These are phyloP conservation scores for Brotula barbata DNA, from an alignment of 2,797 vertebrate genomes.

Conservation along the genomic window DNA sequence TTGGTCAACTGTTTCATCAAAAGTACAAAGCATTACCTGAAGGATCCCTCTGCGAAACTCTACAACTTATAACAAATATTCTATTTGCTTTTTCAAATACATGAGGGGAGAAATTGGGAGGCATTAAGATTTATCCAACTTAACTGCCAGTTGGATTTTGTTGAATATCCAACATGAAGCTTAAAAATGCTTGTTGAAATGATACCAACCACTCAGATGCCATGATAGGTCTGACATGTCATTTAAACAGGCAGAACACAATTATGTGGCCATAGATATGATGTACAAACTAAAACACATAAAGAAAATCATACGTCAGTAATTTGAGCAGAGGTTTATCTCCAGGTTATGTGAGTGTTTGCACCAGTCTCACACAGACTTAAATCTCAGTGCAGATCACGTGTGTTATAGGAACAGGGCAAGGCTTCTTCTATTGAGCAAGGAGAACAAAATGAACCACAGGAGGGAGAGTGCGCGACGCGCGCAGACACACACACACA, in stretches of 20 bases:
- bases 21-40: slow-evolving; percentile 9
- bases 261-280: slow-evolving; percentile 1
- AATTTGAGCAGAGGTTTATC: background rate
- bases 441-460: slow-evolving; percentile 15
- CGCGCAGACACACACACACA: slow-evolving; percentile 14
- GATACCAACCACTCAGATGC: background rate
- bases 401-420: slow-evolving; percentile 32
- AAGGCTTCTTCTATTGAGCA: background rate
- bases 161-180: background rate
- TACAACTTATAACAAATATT: too few relatives aligned
- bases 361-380: slow-evolving; percentile 1
- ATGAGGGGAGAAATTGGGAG: too few relatives aligned
- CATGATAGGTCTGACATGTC: slow-evolving; percentile 7
- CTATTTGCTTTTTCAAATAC: too few relatives aligned
- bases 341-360: slow-evolving; percentile 1
- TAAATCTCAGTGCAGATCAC: slow-evolving; percentile 37
- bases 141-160: background rate
- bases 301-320: background rate
- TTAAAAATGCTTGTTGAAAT: background rate
- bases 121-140: background rate
- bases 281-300: too few relatives aligned
- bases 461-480: slow-evolving; percentile 38
- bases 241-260: slow-evolving; percentile 11
- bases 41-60: slow-evolving; percentile 2
- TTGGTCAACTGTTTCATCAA: background rate